Base-by-base conservation (phyloP, 2,888 invertebrate genomes). In the Blomia tropicalis region DNA sequence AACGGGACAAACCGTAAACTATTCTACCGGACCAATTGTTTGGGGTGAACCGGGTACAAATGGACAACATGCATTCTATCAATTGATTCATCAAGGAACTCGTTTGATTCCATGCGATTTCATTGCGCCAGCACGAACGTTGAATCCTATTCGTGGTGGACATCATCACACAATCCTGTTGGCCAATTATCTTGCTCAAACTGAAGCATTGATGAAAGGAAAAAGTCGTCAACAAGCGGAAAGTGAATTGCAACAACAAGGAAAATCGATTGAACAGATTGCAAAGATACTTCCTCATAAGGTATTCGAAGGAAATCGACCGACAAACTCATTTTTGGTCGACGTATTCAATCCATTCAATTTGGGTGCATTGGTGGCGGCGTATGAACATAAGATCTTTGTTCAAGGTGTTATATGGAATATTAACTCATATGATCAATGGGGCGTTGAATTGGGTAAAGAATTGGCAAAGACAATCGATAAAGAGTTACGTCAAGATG, bases 31-130 rank as follows among this genome's bases (percentile, higher is more conserved):
- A 0, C 88, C 89, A 62, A 84, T 90, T 66, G 85, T 88, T 60
- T 93, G 92, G 92, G 98, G 98, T 60, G 96, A 98, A 76, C 95
- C 98, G 0, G 98, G 98, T 23, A 98, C 98, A 44, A 98, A 98
- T 75, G 98, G 98, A 0, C 98, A 98, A 72, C 98, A 99, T 77
- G 98, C 98, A 63, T 98, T 99, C 79, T 98, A 98, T 76, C 98
- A 99, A 75, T 81, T 98, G 53, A 89, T 98, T 67, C 98, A 98
- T 75, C 98, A 98, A 78, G 92, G 81, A 43, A 84, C 83, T 23
- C 80, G 90, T 66, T 75, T 95, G 69, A 88, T 98, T 71, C 96
- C 98, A 2, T 87, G 88, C 71, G 96, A 98, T 77, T 98, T 98
- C 74, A 85, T 98, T 70, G 90, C 90, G 7, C 89, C 96, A 0